Conservation (phyloP, 2,113 vertebrate genomes). For the Salvelinus alpinus region DNA sequence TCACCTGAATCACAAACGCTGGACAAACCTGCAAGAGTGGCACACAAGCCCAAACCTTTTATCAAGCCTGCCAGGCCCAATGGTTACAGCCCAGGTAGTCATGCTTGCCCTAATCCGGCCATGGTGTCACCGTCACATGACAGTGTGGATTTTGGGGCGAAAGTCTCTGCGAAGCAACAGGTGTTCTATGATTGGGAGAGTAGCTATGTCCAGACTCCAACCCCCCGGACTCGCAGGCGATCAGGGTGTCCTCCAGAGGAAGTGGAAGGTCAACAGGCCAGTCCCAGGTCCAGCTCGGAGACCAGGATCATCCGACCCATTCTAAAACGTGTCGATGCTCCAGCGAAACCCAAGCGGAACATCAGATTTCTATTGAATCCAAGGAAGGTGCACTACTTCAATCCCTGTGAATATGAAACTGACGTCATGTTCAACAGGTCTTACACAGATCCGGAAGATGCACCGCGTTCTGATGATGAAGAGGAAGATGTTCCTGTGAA, state of each 20-base stretch:
- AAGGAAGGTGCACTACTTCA: not conserved
- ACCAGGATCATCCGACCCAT: not conserved
- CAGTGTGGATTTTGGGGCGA: not conserved
- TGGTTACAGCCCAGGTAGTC: not conserved
- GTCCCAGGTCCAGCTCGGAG: not conserved
- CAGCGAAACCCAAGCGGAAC: not conserved
- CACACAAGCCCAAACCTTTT: not conserved
- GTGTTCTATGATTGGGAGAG: not conserved
- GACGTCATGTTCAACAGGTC: not conserved
- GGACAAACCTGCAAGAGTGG: not conserved
- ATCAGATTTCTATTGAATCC: not conserved
- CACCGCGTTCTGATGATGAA: not conserved
- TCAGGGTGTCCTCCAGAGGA: not conserved
- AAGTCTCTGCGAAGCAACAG: not conserved
- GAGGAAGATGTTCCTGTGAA: not conserved
- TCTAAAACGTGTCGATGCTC: not conserved
- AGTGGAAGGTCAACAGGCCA: not conserved
- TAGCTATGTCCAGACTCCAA: not conserved
- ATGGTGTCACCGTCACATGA: not conserved
- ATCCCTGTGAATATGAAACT: not conserved
- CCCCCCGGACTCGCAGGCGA: not conserved
- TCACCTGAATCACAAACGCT: not conserved
- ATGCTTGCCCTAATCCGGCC: not conserved
- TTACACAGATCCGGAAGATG: not conserved
- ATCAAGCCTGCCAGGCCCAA: no score